Base-by-base conservation (phyloP, 2,797 vertebrate genomes). In the Hypotaenidia philippensis region DNA sequence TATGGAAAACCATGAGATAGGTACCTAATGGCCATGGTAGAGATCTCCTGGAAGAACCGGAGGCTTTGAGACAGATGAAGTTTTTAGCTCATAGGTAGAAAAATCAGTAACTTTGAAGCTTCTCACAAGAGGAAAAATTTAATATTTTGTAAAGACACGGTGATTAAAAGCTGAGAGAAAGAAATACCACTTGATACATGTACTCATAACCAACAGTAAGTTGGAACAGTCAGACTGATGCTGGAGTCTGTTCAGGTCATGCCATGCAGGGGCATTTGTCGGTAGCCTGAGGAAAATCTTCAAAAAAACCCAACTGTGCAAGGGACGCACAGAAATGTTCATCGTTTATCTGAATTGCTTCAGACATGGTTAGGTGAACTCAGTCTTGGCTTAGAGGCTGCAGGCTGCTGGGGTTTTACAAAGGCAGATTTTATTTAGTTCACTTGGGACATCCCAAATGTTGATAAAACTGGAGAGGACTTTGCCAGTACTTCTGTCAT, bases 381-480 rank as follows among this genome's bases (percentile, higher is more conserved):
- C 47, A 59, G 22, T 27, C 49, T 74, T 87, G 55, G 8, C 56
- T 72, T 68, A 59, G 29, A 83, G 64, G 59, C 69, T 93, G 60
- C 1, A 0, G 31, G 34, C 19, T 85, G 47, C 49, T 85, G 13
- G 25, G 70, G 14, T 85, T 92, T 72, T 34, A n/a, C 19, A 70
- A 59, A 70, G 59, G 11, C 59, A 70, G 13, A 60, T 77, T 84
- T 94, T 81, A 47, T 61, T 91, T 94, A 11, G 22, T 71, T 91
- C 49, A 31, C 50, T 88, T 88, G 92, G 59, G 90, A 63, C 31
- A 11, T 75, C 76, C 79, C 38, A 69, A 81, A 79, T 93, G 49
- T 72, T 90, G 93, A 86, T 91, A 88, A 95, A 44, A 87, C 59
- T 90, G 31, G 70, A 75, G 80, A 90, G 76, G 59, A 34, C 31